A percentile compares a stretch with the other conserved stretches of the same genome.
Evolutionary conservation across 2,797 vertebrate genomes (phyloP).

Genomic region (Siniperca obscura): DNA sequence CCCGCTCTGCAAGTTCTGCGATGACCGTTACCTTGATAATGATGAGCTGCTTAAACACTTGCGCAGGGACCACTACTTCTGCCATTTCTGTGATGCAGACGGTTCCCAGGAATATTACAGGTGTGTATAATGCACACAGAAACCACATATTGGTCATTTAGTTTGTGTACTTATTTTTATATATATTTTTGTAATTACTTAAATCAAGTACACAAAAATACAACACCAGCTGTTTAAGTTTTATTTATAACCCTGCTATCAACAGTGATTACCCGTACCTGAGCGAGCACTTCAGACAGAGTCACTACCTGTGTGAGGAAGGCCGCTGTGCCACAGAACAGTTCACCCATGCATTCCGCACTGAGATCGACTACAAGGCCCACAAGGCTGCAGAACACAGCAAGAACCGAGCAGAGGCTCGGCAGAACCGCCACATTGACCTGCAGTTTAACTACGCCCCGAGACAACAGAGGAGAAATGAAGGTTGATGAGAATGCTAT

Average conservation of each 20-base stretch:
- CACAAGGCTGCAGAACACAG: slow-evolving; percentile 96
- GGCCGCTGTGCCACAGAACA: slow-evolving; percentile 93
- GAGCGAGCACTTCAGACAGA: slow-evolving; percentile 95
- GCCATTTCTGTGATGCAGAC: slow-evolving; percentile 97
- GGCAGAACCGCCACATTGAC: slow-evolving; percentile 98
- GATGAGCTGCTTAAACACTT: slow-evolving; percentile 97
- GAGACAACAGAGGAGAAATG: slow-evolving; percentile 89
- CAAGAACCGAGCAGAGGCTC: slow-evolving; percentile 95
- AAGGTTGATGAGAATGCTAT: slow-evolving; percentile 82
- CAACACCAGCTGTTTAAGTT: not conserved
- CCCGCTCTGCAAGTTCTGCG: slow-evolving; percentile 98
- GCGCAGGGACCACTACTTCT: slow-evolving; percentile 96
- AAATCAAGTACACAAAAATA: not conserved
- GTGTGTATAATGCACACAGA: slow-evolving; percentile 68
- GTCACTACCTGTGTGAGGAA: slow-evolving; percentile 97
- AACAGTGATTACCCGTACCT: slow-evolving; percentile 94
- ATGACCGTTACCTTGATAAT: slow-evolving; percentile 96
- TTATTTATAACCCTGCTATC: not conserved
- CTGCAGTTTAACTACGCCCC: slow-evolving; percentile 93
- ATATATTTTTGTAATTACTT: too few species aligned
- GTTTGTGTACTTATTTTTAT: not conserved
- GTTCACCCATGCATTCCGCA: slow-evolving; percentile 97
- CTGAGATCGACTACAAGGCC: slow-evolving; percentile 97
- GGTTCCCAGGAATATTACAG: slow-evolving; percentile 99
- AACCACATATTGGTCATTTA: not conserved